A percentile compares a stretch with the other conserved stretches of the same genome.
These are phyloP conservation scores for Cynopterus brachyotis DNA, from an alignment of 2,113 vertebrate genomes.

Conservation along the genomic window DNA sequence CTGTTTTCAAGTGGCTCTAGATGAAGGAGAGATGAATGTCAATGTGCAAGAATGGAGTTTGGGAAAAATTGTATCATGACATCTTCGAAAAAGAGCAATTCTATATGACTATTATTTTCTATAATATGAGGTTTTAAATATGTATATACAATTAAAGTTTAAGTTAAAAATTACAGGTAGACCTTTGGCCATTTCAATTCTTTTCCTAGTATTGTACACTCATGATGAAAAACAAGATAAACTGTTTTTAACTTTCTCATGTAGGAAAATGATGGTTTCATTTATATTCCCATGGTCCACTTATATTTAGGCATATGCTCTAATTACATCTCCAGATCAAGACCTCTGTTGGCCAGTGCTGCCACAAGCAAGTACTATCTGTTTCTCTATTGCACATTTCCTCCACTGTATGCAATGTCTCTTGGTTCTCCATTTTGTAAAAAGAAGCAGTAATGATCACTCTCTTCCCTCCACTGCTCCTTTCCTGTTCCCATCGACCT, in stretches of 20 bases:
- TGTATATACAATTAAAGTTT: not conserved
- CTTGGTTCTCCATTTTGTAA: not conserved
- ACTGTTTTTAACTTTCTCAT: not conserved
- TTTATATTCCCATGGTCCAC: not conserved
- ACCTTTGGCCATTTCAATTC: not conserved
- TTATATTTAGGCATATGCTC: not conserved
- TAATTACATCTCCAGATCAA: not conserved
- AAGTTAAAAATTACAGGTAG: conserved; percentile 18
- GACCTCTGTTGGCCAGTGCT: not conserved
- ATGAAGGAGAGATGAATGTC: conserved; percentile 11
- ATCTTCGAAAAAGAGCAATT: not conserved
- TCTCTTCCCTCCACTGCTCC: not conserved
- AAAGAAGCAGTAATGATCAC: not conserved
- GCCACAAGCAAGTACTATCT: not conserved
- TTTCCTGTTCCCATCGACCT: not conserved
- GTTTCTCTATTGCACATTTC: not conserved
- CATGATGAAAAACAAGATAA: not conserved
- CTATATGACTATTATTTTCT: not conserved
- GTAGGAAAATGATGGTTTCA: conserved; percentile 27
- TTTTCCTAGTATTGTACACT: not conserved
- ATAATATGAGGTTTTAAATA: not conserved
- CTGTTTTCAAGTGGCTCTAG: not conserved
- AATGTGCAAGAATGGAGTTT: not conserved
- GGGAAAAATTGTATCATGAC: not conserved
- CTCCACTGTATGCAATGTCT: not conserved